Evolutionary conservation across 1,140 invertebrate species (phyloP), one percentile per base, ranked within the genome.

Genomic region (Trichomalopsis sarcophagae): DNA sequence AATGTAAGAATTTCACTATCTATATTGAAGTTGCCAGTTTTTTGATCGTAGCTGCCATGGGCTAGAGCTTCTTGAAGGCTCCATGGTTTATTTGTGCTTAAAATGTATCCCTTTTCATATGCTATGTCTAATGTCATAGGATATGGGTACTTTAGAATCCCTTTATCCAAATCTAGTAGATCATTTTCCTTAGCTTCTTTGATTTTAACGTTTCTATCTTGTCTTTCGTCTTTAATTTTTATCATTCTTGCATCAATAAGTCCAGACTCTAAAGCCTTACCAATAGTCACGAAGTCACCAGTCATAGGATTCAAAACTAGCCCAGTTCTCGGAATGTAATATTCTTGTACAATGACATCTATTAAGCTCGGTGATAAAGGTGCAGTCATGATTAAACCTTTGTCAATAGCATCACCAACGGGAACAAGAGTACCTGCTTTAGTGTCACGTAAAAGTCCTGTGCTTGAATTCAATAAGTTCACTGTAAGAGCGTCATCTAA

Each of bases 21-120:
- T 71, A 96, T 95, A 44, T 95, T 95, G 82, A 97, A 96, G 74
- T 96, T 95, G 6, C 97, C 97, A 78, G 96, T 96, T 75, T 95
- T 94, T 0, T 95, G 93, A 91, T 98, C 95, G 91, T 98, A 98
- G 81, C 97, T 94, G 82, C 97, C 96, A 92, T 96, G 96, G 66
- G 97, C 95, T 74, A 99, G 93, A 75, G 97, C 97, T 94, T 99
- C 97, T 91, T 97, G 96, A 55, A 99, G 91, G 2, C 96, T 96
- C 94, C 95, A 96, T 10, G 96, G 97, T 90, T 96, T 96, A 86
- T 95, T 94, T 47, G 96, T 96, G 86, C 95, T 96, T 17, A 97
- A 91, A 10, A 97, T 93, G 88, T 96, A 97, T 11, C 96, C 97
- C 91, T 96, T 97, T 86, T 96, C 95, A 87, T 95, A 95, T 10